A percentile compares a stretch with the other conserved stretches of the same genome.
Evolutionary conservation across 2,113 vertebrate genomes (phyloP).

Genomic region (Vulpes lagopus): DNA sequence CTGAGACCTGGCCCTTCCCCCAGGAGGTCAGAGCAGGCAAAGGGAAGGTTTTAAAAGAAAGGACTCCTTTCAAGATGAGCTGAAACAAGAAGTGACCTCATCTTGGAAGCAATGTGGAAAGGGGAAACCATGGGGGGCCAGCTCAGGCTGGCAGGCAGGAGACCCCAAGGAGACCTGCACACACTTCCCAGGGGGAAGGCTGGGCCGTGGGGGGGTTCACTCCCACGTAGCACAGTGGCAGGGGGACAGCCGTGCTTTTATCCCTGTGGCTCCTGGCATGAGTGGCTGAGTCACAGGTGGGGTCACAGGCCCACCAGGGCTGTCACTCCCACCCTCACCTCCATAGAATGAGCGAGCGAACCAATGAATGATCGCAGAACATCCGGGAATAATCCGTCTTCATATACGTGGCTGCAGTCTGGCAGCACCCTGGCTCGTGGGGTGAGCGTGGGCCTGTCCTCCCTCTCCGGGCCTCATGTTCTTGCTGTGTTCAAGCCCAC

Average conservation of each 20-base stretch:
- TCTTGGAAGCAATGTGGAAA: neutral
- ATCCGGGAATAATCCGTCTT: accelerated
- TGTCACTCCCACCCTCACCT: neutral
- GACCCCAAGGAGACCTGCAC: neutral
- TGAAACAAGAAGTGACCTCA: neutral
- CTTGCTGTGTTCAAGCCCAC: neutral
- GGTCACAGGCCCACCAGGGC: neutral
- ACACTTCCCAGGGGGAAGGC: neutral
- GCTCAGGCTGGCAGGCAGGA: accelerated
- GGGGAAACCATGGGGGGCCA: accelerated
- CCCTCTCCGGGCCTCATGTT: neutral
- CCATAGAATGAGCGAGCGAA: accelerated
- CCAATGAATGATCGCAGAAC: too few species aligned
- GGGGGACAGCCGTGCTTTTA: neutral
- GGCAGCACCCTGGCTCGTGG: neutral
- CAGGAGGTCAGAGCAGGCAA: neutral
- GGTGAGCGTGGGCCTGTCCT: neutral
- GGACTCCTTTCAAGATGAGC: neutral
- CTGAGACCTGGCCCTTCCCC: neutral
- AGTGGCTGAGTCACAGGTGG: too few species aligned
- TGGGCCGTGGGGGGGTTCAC: accelerated
- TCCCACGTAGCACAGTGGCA: accelerated
- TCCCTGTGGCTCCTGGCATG: too few species aligned
- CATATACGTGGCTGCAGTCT: neutral
- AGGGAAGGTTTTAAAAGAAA: neutral